Conservation (phyloP, 2,797 vertebrate genomes). For the Neomorphus geoffroyi region DNA sequence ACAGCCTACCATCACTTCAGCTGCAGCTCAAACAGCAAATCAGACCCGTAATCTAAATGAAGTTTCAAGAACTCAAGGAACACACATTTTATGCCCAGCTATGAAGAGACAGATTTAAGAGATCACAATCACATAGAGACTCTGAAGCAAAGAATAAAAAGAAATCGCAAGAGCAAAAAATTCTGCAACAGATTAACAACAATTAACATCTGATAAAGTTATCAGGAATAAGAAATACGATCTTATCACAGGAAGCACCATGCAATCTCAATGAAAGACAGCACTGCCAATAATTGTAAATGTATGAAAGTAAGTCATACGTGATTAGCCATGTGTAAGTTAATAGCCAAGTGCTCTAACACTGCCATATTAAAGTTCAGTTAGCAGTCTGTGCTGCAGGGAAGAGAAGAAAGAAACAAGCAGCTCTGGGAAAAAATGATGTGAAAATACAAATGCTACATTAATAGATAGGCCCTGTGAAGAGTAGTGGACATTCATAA, state of each 20-base stretch:
- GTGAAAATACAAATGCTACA: neutral
- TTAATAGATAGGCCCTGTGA: neutral
- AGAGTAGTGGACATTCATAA: neutral
- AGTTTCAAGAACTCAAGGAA: conserved; percentile 22
- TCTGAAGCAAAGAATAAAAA: neutral
- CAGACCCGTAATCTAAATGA: conserved; percentile 23
- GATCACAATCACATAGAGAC: neutral
- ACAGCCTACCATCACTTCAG: neutral
- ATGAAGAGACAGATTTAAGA: conserved; percentile 23
- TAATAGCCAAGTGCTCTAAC: neutral
- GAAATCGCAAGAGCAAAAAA: neutral
- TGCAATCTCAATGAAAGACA: neutral
- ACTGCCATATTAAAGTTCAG: neutral
- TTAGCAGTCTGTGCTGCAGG: neutral
- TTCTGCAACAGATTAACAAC: neutral
- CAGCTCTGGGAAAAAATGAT: neutral
- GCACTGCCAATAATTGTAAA: neutral
- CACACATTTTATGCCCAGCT: neutral
- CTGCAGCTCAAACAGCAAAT: neutral
- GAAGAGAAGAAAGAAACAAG: neutral
- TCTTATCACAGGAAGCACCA: conserved; percentile 48
- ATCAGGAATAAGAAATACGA: neutral
- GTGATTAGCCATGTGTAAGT: neutral
- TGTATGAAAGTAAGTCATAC: neutral
- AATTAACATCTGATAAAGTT: conserved; percentile 27